phyloP scores from a whole-genome alignment of 2,888 invertebrate genomes.

The Baccha elongata region DNA sequence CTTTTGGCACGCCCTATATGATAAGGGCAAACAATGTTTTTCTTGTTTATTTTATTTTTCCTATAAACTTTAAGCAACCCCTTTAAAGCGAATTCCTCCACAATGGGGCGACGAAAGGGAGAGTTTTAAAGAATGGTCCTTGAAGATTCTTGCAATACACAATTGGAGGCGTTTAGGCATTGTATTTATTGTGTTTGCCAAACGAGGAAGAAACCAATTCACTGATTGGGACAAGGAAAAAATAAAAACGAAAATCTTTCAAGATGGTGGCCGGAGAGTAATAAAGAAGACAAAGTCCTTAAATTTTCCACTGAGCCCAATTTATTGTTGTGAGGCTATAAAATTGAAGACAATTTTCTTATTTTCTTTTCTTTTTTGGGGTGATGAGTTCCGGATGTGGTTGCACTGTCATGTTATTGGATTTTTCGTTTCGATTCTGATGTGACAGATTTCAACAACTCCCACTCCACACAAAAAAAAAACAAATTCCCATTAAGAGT shows the following conservation, averaged over 20 bases:
- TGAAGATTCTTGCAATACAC: neutral
- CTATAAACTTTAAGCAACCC: conserved; percentile 33
- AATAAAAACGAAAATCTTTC: neutral
- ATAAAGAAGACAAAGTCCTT: conserved; percentile 49
- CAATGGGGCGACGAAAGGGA: conserved; percentile 17
- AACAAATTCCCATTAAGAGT: conserved; percentile 30
- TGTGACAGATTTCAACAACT: conserved; percentile 5
- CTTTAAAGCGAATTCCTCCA: conserved; percentile 29
- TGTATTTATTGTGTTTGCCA: conserved; percentile 30
- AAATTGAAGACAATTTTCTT: conserved; percentile 22
- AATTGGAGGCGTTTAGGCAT: conserved; percentile 27
- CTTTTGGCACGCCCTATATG: conserved; percentile 45
- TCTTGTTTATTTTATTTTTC: neutral
- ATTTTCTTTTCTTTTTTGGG: neutral
- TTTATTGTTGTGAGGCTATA: conserved; percentile 34
- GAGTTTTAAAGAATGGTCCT: conserved; percentile 18
- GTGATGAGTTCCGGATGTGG: neutral
- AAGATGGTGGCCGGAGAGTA: conserved; percentile 1
- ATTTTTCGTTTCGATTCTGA: conserved; percentile 8
- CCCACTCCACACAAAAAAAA: neutral
- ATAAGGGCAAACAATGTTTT: neutral
- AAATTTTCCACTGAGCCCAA: conserved; percentile 52
- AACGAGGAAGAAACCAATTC: conserved; percentile 35
- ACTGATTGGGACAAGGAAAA: conserved; percentile 31
- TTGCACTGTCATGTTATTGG: conserved; percentile 16